Evolutionary conservation across 1,140 invertebrate species (phyloP).

Genomic region (Phortica variegata): DNA sequence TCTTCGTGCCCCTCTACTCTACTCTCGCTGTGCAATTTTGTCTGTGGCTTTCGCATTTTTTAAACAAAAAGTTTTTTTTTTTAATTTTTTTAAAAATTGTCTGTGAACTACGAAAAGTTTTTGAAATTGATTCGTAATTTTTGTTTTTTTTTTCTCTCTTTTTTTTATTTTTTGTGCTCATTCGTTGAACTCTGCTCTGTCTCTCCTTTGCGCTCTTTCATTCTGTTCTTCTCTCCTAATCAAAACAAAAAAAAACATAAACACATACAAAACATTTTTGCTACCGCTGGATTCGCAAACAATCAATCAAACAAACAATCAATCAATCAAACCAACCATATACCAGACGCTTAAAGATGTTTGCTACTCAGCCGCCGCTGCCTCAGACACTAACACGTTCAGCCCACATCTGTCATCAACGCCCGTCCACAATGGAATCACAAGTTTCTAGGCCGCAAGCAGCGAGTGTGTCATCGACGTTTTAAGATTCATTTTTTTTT

Average conservation of each 20-base stretch:
- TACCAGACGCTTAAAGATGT: slow-evolving; percentile 51
- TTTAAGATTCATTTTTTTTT: too few species aligned
- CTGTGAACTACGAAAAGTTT: too few species aligned
- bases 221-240: too few species aligned
- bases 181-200: too few species aligned
- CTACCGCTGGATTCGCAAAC: slow-evolving; percentile 1
- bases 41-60: too few species aligned
- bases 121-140: not conserved
- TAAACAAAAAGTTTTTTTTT: too few species aligned
- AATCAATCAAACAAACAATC: slow-evolving; percentile 7
- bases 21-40: too few species aligned
- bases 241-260: slow-evolving; percentile 24
- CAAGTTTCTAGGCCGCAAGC: slow-evolving; percentile 22
- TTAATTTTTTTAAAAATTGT: too few species aligned
- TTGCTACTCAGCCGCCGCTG: slow-evolving; percentile 43
- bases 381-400: slow-evolving; percentile 45
- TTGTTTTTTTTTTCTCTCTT: slow-evolving; percentile 10
- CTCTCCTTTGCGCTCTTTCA: slow-evolving; percentile 6
- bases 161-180: slow-evolving; percentile 9
- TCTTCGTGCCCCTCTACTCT: too few species aligned
- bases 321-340: slow-evolving; percentile 5
- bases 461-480: slow-evolving; percentile 5
- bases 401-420: slow-evolving; percentile 20
- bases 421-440: slow-evolving; percentile 27
- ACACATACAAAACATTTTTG: too few species aligned